These are phyloP conservation scores for Ivindomyrus marchei DNA, from an alignment of 2,113 vertebrate species.

Conservation along the genomic window DNA sequence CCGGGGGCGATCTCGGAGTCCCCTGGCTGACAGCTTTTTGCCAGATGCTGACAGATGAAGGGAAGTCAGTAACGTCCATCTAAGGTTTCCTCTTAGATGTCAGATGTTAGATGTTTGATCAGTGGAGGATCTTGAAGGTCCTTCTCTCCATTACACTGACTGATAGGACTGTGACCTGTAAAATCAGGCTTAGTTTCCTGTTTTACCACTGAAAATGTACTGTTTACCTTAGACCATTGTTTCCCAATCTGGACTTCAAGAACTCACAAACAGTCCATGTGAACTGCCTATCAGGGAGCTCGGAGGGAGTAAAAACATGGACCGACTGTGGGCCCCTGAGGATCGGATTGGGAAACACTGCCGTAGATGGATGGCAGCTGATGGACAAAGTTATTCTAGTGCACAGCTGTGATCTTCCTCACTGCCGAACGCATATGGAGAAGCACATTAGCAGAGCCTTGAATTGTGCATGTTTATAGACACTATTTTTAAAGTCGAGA, in stretches of 20 bases:
- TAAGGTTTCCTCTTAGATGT: background rate
- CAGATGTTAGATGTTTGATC: no score
- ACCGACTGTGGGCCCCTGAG: background rate
- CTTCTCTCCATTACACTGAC: no score
- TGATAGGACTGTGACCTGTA: no score
- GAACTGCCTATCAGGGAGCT: background rate
- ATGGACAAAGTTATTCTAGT: background rate
- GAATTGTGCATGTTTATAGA: background rate
- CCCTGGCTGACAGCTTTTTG: no score
- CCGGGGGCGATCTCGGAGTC: no score
- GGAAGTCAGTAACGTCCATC: background rate
- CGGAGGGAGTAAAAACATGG: background rate
- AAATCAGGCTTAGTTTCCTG: no score
- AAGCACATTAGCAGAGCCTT: background rate
- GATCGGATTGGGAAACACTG: background rate
- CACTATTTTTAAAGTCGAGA: background rate
- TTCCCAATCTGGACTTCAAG: no score
- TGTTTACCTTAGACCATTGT: no score
- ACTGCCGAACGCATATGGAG: background rate
- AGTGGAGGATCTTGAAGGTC: no score
- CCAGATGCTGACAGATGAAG: no score
- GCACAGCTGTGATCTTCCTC: background rate
- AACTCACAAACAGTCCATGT: no score
- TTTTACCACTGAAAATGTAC: no score
- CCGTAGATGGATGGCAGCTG: background rate